Evolutionary conservation across 2,797 vertebrate species (phyloP), one percentile per base, ranked within the genome.

Genomic region (Aphelocoma californica): DNA sequence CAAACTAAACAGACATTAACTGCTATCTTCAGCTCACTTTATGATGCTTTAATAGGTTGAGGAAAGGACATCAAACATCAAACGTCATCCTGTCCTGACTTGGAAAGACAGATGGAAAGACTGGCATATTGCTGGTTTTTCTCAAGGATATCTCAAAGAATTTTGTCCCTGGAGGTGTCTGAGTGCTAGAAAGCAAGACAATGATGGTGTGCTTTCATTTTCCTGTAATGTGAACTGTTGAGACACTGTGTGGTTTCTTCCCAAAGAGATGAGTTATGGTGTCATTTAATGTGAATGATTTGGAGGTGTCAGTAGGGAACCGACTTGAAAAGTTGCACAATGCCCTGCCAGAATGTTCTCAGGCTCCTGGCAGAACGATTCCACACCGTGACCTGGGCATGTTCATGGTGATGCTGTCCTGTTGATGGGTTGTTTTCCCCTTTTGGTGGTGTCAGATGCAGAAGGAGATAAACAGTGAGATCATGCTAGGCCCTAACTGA

Each of bases 371-470:
- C 31, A 77, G 85, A 69, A 51, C 6, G 1, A 10, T 58, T 91
- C 40, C 5, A 5, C 20, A 26, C 48, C 0, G 0, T 60, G 34
- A 56, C 23, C 51, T 78, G 10, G 48, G 31, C 3, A 0, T 58
- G 45, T 36, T 88, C 7, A 2, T 24, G 61, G 24, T 47, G 51
- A 7, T 86, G 17, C 31, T 88, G 29, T 50, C 19, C 18, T 70
- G 15, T 48, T 73, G 25, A 7, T 66, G 53, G 14, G 10, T 53
- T 34, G 15, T 53, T 57, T 80, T 53, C 32, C 31, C 4, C 14
- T 65, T 89, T 56, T 48, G 67, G 42, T 89, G 45, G 45, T 60
- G 18, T 50, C 11, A 3, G 40, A 24, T 83, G 24, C 47, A 81
- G 36, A 36, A 93, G 29, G 57, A 88, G 32, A 36, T 78, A 21